These are phyloP conservation scores for Planococcus citri DNA, from an alignment of 1,140 invertebrate species.

Conservation along the genomic window DNA sequence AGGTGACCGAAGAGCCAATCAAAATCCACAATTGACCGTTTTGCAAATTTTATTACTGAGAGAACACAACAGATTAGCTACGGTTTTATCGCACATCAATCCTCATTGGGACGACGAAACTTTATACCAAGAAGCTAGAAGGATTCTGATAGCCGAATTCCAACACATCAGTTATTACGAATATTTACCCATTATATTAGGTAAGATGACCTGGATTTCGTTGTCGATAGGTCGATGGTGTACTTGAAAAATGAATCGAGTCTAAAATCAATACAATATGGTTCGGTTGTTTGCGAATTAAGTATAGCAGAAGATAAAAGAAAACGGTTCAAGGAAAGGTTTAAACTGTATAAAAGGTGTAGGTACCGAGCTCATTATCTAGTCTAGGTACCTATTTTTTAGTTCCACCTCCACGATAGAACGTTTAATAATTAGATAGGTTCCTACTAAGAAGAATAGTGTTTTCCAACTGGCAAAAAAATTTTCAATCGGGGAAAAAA, in stretches of 20 bases:
- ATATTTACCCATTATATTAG: conserved; percentile 43
- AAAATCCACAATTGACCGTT: conserved; percentile 41
- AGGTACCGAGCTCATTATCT: too few relatives aligned
- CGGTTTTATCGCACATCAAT: conserved; percentile 43
- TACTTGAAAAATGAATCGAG: not conserved
- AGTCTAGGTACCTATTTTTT: too few relatives aligned
- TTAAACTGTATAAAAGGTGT: too few relatives aligned
- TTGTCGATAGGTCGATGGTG: not conserved
- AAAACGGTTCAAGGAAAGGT: too few relatives aligned
- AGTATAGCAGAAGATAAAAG: too few relatives aligned
- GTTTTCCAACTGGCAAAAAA: too few relatives aligned
- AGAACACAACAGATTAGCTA: conserved; percentile 54
- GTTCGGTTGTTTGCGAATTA: too few relatives aligned
- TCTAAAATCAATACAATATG: too few relatives aligned
- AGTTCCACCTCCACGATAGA: too few relatives aligned
- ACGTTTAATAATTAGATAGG: too few relatives aligned
- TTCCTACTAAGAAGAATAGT: too few relatives aligned
- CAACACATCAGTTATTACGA: conserved; percentile 50
- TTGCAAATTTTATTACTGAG: conserved; percentile 50
- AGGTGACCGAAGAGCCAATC: conserved; percentile 53
- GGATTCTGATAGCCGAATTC: conserved; percentile 43
- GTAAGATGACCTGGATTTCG: conserved; percentile 30
- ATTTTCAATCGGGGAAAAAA: too few relatives aligned
- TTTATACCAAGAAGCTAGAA: conserved; percentile 49
- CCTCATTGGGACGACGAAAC: conserved; percentile 50